A percentile compares a stretch with the other conserved stretches of the same genome.
Evolutionary conservation across 2,888 invertebrate species (phyloP).

Genomic region (Trisateles emortualis): DNA sequence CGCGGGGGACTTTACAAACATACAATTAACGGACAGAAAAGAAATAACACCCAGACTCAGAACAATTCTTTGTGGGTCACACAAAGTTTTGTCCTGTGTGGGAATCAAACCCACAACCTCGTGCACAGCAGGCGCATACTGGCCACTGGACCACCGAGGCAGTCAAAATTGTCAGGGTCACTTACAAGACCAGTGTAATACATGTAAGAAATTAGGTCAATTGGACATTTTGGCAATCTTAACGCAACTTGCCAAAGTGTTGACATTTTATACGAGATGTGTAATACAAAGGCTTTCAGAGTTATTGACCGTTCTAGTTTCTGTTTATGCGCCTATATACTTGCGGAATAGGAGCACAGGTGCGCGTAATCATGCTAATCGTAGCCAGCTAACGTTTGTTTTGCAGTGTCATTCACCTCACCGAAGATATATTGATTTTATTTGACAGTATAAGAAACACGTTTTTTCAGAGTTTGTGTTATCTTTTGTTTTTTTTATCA

Average conservation of each 20-base stretch:
- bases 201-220: neutral
- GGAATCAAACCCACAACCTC: too few relatives aligned
- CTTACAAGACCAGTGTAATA: neutral
- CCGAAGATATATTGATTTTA: neutral
- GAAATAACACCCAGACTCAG: too few relatives aligned
- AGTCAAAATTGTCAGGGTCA: too few relatives aligned
- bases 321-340: neutral
- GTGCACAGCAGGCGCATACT: too few relatives aligned
- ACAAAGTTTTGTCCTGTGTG: too few relatives aligned
- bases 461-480: neutral
- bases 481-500: too few relatives aligned
- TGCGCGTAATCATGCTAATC: neutral
- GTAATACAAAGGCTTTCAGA: neutral
- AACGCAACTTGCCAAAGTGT: neutral
- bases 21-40: too few relatives aligned
- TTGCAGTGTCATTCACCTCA: neutral
- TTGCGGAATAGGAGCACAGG: constrained; percentile 1
- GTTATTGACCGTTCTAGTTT: neutral
- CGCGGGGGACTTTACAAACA: too few relatives aligned
- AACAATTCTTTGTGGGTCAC: too few relatives aligned
- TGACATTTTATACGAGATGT: neutral
- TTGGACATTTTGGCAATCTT: neutral
- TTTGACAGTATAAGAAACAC: neutral
- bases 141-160: too few relatives aligned
- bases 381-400: neutral